These are phyloP conservation scores for Pammene fasciana DNA, from an alignment of 2,888 invertebrate species.

Conservation along the genomic window DNA sequence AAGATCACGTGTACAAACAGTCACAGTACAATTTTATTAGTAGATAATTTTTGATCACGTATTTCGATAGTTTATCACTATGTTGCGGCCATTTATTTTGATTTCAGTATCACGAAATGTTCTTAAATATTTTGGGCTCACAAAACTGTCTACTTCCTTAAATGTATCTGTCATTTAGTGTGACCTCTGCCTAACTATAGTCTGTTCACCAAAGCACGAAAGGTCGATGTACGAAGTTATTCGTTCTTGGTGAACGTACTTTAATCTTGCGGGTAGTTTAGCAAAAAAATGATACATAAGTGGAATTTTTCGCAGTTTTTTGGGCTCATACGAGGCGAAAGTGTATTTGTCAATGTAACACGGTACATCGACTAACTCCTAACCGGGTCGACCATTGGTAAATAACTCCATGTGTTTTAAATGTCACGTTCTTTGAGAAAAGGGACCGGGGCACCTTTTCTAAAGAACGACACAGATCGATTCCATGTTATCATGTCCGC, in stretches of 20 bases:
- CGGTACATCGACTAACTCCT: slow-evolving; percentile 52
- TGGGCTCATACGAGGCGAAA: slow-evolving; percentile 50
- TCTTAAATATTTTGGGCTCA: slow-evolving; percentile 44
- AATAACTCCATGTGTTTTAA: slow-evolving; percentile 48
- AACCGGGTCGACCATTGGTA: slow-evolving; percentile 58
- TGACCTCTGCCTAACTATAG: no score
- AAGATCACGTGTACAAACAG: slow-evolving; percentile 12
- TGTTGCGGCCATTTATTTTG: slow-evolving; percentile 52
- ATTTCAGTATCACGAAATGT: slow-evolving; percentile 45
- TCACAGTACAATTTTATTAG: slow-evolving; percentile 31
- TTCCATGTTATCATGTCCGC: slow-evolving; percentile 60
- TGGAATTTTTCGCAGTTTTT: slow-evolving; percentile 11
- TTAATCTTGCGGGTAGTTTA: neutral
- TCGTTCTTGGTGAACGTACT: no score
- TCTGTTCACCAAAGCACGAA: no score
- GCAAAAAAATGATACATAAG: neutral
- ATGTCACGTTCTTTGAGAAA: slow-evolving; percentile 13
- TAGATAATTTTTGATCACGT: slow-evolving; percentile 28
- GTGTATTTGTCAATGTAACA: slow-evolving; percentile 45
- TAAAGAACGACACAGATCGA: slow-evolving; percentile 2
- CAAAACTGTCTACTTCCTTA: slow-evolving; percentile 9
- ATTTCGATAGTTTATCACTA: slow-evolving; percentile 47
- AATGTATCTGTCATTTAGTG: neutral
- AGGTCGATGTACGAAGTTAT: no score
- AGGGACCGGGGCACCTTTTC: neutral